Evolutionary conservation across 2,113 vertebrate genomes (phyloP).

Genomic region (Lethenteron reissneri): DNA sequence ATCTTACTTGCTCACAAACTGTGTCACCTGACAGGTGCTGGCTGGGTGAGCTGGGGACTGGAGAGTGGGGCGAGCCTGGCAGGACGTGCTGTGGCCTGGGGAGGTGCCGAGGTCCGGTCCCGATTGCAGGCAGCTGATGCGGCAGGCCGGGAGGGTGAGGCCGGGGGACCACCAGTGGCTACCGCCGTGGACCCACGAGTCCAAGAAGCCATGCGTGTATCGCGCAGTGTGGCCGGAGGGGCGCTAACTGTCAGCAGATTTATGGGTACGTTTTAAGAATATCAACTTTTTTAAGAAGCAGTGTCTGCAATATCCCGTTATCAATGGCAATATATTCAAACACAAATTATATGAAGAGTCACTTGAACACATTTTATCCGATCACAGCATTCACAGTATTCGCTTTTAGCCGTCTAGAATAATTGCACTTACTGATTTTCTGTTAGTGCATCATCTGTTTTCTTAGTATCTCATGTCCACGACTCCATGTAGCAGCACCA

Average conservation of each 20-base stretch:
- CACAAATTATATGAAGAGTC: too few species aligned
- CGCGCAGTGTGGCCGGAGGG: background rate
- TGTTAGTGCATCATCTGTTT: too few species aligned
- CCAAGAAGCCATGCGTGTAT: background rate
- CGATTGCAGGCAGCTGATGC: background rate
- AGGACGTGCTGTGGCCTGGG: constrained; percentile 4
- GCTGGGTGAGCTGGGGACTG: background rate
- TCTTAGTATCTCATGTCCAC: too few species aligned
- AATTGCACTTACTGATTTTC: too few species aligned
- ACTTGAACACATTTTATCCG: too few species aligned
- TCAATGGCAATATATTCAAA: too few species aligned
- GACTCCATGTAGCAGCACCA: too few species aligned
- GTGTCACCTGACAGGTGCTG: background rate
- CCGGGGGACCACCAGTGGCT: background rate
- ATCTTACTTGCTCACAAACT: background rate
- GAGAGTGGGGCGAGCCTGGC: background rate
- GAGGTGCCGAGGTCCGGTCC: background rate
- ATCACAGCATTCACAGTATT: too few species aligned
- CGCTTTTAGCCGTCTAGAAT: too few species aligned
- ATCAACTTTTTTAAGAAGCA: too few species aligned
- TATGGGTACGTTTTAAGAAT: background rate
- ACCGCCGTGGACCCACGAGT: background rate
- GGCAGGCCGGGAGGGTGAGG: background rate
- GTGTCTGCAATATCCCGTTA: too few species aligned
- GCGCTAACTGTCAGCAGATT: background rate